Base-by-base conservation (phyloP, 2,797 vertebrate genomes). In the Anas acuta region DNA sequence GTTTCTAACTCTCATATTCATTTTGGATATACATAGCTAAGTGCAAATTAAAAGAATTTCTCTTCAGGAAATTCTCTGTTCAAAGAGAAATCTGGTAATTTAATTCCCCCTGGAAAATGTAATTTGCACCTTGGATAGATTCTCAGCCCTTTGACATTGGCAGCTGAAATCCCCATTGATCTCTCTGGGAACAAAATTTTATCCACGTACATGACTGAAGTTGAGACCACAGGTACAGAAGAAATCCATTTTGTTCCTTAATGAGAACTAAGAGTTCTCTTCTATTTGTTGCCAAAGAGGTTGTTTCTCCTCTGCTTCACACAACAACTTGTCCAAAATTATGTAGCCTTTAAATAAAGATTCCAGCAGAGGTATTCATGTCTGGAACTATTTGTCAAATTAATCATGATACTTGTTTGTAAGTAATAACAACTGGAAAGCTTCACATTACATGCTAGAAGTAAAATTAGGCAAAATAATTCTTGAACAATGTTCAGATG, bases 371-470 rank as follows among this genome's bases (percentile, higher is more conserved):
- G 82, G 62, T 93, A 90, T 82, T 96, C 67, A 79, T 76, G 67
- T 74, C 80, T 91, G 37, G 87, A 94, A 89, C 93, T 96, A 93
- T 91, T 96, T 96, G 91, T 96, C 93, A 96, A 96, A 86, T 97
- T 93, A 97, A 84, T 96, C 90, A 84, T 87, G 91, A 96, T 97
- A 41, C 64, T 96, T 96, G 93, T 89, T 96, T 94, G 77, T 93
- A 89, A 96, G 84, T 67, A 95, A 61, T 57, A 69, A 96, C 96
- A 97, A 97, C 96, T 96, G 96, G 96, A 96, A 95, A 94, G 87
- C 65, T 78, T 97, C 97, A 95, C 70, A 70, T 94, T 96, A 80
- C 71, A 60, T 91, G 76, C 47, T 69, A 30, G 76, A 81, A 94
- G 74, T 35, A 70, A 95, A 96, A 94, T 82, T 56, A 84, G 69